Evolutionary conservation across 2,888 invertebrate genomes (phyloP), one percentile per base, ranked within the genome.

Genomic region (Rhagonycha lutea): DNA sequence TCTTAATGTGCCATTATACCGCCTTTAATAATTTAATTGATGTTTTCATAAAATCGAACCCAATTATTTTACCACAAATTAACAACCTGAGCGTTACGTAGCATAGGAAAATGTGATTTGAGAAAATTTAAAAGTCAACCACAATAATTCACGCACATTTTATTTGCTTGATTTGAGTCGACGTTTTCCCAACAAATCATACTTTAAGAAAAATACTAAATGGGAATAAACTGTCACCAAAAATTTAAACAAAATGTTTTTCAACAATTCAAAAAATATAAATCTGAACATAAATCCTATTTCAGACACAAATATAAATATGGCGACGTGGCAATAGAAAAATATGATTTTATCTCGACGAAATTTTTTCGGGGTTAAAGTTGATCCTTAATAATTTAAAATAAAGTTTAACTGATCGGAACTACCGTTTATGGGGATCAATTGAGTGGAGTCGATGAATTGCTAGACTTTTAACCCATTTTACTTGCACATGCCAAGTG

Each of bases 161-260:
- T 72, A 72, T 69, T 69, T 68, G 29, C 69, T 65, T 75, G 75
- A 75, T 72, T 75, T 75, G 69, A 32, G 69, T 29, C 65, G 75
- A 75, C 75, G 72, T 65, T 69, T 75, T 68, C n/a, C n/a, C 63
- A 72, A 72, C 75, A 75, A 75, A 75, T 75, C 75, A 75, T 65
- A 67, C 75, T 75, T 75, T 75, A 75, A 60, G 69, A 29, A 75
- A 72, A 72, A 75, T 72, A 72, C 75, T 29, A 63, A 75, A 75
- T 75, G 61, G 72, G 75, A 69, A 75, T 72, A 69, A 75, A 72
- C 75, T 75, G 75, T 75, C 75, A 75, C 60, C 72, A 65, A 72
- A 75, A 75, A 75, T 75, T 72, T 75, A 75, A 72, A 75, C 75
- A 75, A 72, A 75, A 75, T 72, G 72, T 69, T 68, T 75, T 75